Conservation (phyloP, 2,888 invertebrate species). For the Caenorhabditis macrosperma region DNA sequence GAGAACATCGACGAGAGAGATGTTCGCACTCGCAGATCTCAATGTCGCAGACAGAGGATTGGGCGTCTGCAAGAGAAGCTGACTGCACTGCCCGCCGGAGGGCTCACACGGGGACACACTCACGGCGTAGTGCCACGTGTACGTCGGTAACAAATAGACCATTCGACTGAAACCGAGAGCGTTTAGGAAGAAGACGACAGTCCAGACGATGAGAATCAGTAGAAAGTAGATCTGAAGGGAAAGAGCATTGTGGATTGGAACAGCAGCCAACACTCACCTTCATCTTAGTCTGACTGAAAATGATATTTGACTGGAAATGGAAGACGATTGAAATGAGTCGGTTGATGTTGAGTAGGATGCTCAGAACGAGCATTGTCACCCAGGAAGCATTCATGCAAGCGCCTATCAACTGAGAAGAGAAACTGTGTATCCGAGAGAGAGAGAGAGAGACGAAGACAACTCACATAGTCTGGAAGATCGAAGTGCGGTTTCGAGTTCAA, state of each 20-base stretch:
- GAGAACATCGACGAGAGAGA: constrained; percentile 59
- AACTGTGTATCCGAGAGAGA: neutral
- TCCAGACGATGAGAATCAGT: constrained; percentile 45
- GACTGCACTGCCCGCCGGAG: constrained; percentile 4
- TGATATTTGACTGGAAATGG: constrained; percentile 38
- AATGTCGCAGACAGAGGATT: constrained; percentile 23
- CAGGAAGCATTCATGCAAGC: constrained; percentile 65
- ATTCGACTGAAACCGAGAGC: constrained; percentile 53
- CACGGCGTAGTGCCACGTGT: constrained; percentile 67
- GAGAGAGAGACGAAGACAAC: neutral
- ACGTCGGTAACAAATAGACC: constrained; percentile 62
- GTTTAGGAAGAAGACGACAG: constrained; percentile 52
- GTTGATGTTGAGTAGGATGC: constrained; percentile 63
- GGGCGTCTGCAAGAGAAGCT: constrained; percentile 22
- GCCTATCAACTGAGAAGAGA: constrained; percentile 57
- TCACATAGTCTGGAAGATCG: constrained; percentile 29
- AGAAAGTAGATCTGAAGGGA: constrained; percentile 55
- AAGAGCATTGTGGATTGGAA: neutral
- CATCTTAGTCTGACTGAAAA: constrained; percentile 47
- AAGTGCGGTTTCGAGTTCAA: constrained; percentile 50
- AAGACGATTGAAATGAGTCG: constrained; percentile 63
- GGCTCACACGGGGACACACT: constrained; percentile 43
- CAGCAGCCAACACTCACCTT: constrained; percentile 26
- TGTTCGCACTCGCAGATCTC: constrained; percentile 51
- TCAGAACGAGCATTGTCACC: constrained; percentile 62